Evolutionary conservation across 1,140 invertebrate genomes (phyloP).

Genomic region (Cyclargus thomasi): DNA sequence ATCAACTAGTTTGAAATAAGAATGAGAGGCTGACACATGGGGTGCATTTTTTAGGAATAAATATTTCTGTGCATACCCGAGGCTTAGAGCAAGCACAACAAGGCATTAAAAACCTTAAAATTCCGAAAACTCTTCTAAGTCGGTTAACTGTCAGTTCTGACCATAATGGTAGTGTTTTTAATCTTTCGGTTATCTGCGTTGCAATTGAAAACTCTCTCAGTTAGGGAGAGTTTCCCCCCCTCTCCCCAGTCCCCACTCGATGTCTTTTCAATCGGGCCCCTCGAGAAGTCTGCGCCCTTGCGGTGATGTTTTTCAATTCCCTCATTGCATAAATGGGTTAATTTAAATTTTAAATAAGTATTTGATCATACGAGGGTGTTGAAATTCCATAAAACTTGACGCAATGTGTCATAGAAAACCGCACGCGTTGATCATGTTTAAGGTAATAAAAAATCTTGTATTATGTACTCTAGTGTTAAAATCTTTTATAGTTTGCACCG

Average conservation of each 20-base stretch:
- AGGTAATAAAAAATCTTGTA: neutral
- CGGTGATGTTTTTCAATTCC: conserved; percentile 50
- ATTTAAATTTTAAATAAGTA: conserved; percentile 47
- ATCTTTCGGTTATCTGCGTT: conserved; percentile 36
- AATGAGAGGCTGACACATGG: too few species aligned
- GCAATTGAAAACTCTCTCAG: conserved; percentile 51
- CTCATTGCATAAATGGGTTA: conserved; percentile 40
- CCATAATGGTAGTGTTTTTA: conserved; percentile 31
- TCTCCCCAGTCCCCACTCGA: conserved; percentile 38
- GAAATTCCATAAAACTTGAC: conserved; percentile 15
- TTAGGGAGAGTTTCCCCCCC: conserved; percentile 28
- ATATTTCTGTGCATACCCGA: too few species aligned
- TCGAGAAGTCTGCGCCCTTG: conserved; percentile 32
- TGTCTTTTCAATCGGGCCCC: conserved; percentile 49
- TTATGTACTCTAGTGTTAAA: too few species aligned
- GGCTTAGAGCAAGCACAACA: too few species aligned
- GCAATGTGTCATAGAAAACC: neutral
- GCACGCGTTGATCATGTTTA: too few species aligned
- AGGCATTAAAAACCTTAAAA: conserved; percentile 29
- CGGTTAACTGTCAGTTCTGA: too few species aligned
- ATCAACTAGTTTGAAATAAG: too few species aligned
- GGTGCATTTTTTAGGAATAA: too few species aligned
- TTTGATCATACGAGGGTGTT: conserved; percentile 24
- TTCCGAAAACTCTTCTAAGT: too few species aligned
- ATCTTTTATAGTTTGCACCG: too few species aligned